These are phyloP conservation scores for Nasonia giraulti DNA, from an alignment of 1,140 invertebrate species.

Conservation along the genomic window DNA sequence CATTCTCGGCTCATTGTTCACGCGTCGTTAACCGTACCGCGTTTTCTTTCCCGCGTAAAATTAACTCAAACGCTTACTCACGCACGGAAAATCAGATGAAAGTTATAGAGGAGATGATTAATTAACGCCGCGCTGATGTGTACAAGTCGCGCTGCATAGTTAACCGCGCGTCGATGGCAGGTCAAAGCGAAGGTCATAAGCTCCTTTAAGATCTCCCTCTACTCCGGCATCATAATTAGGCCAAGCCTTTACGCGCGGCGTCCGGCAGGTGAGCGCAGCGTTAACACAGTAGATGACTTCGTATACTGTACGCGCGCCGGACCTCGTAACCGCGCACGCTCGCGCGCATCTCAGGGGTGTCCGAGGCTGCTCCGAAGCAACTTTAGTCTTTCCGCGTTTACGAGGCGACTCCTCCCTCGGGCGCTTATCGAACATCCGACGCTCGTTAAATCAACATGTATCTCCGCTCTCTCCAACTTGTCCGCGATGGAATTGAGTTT, in stretches of 20 bases:
- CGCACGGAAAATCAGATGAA: too few species aligned
- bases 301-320: background rate
- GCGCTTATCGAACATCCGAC: slow-evolving; percentile 10
- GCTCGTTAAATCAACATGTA: slow-evolving; percentile 12
- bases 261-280: background rate
- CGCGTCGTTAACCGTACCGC: slow-evolving; percentile 25
- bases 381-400: slow-evolving; percentile 34
- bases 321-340: slow-evolving; percentile 1
- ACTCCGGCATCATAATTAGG: slow-evolving; percentile 2
- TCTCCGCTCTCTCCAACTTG: background rate
- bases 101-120: too few species aligned
- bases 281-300: background rate
- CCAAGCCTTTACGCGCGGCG: background rate
- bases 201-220: background rate
- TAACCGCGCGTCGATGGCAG: background rate
- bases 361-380: background rate
- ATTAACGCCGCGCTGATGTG: too few species aligned
- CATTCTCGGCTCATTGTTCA: slow-evolving; percentile 13
- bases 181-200: background rate
- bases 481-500: too few species aligned
- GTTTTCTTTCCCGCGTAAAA: background rate
- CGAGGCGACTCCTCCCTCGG: background rate
- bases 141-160: background rate
- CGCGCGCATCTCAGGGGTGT: background rate
- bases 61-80: background rate